These are phyloP conservation scores for Calliopsis andreniformis DNA, from an alignment of 1,140 invertebrate genomes.

Conservation along the genomic window DNA sequence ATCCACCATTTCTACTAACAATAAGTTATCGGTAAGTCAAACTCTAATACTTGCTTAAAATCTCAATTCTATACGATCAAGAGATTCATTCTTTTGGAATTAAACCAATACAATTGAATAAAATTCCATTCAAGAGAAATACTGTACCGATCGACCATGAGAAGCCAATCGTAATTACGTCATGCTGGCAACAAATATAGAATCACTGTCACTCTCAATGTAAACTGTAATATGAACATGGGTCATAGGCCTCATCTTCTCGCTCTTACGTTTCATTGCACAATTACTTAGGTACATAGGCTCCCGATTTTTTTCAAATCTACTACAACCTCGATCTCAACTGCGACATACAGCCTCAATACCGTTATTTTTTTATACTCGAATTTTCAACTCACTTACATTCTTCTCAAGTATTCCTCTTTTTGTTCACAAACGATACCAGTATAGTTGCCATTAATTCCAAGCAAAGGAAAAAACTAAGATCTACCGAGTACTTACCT, in stretches of 20 bases:
- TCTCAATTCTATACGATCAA: neutral
- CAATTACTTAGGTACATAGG: no score
- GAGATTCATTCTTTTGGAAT: slow-evolving; percentile 10
- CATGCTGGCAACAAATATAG: slow-evolving; percentile 59
- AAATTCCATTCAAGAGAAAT: slow-evolving; percentile 50
- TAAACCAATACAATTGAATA: slow-evolving; percentile 38
- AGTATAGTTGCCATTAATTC: neutral
- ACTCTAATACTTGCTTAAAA: neutral
- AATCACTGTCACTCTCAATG: slow-evolving; percentile 65
- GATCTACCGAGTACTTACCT: no score
- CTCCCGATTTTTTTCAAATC: no score
- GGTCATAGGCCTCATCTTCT: slow-evolving; percentile 58
- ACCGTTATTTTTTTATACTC: no score
- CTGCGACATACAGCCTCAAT: neutral
- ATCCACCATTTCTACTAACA: no score
- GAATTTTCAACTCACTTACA: no score
- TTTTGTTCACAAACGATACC: slow-evolving; percentile 6
- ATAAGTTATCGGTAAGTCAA: no score
- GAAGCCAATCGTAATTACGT: slow-evolving; percentile 59
- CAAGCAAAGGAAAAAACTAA: neutral
- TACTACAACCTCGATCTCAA: neutral
- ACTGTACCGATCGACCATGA: slow-evolving; percentile 44
- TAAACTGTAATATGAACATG: slow-evolving; percentile 58
- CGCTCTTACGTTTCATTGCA: slow-evolving; percentile 28
- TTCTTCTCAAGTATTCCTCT: neutral